Percentiles rank a stretch among this genome's conserved stretches.
Conservation (phyloP, 2,797 vertebrate genomes). For the Cottoperca gobio region DNA sequence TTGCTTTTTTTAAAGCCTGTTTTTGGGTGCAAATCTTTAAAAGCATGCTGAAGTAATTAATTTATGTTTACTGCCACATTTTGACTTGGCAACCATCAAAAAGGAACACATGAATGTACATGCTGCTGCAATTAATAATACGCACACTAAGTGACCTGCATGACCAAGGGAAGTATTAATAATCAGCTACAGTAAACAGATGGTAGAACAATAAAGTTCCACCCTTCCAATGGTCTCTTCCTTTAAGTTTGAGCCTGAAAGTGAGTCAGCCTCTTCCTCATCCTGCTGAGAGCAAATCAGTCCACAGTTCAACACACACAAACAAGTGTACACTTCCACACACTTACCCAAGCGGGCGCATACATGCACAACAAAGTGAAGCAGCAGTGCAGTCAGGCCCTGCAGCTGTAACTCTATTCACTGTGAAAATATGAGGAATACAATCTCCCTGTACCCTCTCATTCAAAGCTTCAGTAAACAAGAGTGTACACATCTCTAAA, state of each 20-base stretch:
- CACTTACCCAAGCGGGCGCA: background rate
- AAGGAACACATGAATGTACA: background rate
- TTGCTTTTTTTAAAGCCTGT: background rate
- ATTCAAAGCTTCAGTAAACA: slow-evolving; percentile 47
- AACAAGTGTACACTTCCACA: background rate
- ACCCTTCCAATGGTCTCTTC: background rate
- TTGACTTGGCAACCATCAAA: background rate
- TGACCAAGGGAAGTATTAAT: background rate
- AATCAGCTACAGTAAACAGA: slow-evolving; percentile 1
- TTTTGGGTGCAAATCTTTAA: background rate
- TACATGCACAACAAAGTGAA: slow-evolving; percentile 49
- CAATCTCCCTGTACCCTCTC: slow-evolving; percentile 45
- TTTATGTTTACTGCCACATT: background rate
- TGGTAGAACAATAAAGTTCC: slow-evolving; percentile 6
- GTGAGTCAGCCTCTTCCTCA: slow-evolving; percentile 45
- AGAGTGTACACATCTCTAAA: slow-evolving; percentile 25
- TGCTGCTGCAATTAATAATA: background rate
- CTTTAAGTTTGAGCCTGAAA: slow-evolving; percentile 14
- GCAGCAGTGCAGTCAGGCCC: slow-evolving; percentile 54
- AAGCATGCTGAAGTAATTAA: background rate
- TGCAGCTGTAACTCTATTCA: slow-evolving; percentile 67
- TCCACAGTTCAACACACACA: slow-evolving; percentile 41
- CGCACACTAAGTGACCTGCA: background rate
- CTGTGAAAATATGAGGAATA: slow-evolving; percentile 58
- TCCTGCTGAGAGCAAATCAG: slow-evolving; percentile 47